A percentile compares a stretch with the other conserved stretches of the same genome.
Evolutionary conservation across 2,113 vertebrate genomes (phyloP).

Genomic region (Periophthalmodon schlosseri): DNA sequence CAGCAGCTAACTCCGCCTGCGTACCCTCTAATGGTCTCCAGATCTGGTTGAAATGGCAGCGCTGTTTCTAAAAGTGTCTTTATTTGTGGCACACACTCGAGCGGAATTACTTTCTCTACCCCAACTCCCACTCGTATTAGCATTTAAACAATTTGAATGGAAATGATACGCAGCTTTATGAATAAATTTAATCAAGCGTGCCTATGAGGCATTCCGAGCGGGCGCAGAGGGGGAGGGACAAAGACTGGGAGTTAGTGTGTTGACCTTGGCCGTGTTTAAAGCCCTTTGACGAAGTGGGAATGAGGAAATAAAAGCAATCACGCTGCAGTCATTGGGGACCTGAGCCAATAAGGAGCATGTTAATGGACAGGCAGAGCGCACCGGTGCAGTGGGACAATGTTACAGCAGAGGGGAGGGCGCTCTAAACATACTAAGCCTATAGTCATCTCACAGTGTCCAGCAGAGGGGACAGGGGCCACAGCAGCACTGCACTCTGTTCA

Average conservation of each 20-base stretch:
- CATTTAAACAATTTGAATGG: constrained; percentile 75
- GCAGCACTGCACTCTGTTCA: not conserved
- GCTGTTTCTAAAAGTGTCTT: constrained; percentile 18
- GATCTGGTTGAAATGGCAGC: not conserved
- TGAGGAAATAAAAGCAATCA: constrained; percentile 53
- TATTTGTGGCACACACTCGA: constrained; percentile 26
- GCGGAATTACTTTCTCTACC: constrained; percentile 13
- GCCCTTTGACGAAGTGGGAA: constrained; percentile 33
- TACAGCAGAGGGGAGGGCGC: not conserved
- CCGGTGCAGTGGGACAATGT: not conserved
- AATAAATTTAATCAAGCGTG: constrained; percentile 62
- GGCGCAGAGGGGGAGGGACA: constrained; percentile 15
- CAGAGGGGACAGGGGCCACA: not conserved
- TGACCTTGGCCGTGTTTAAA: constrained; percentile 58
- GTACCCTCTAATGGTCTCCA: not conserved
- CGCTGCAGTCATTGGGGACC: constrained; percentile 39
- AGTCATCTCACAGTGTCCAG: not conserved
- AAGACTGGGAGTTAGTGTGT: constrained; percentile 38
- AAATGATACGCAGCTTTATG: constrained; percentile 55
- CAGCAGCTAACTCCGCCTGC: not conserved
- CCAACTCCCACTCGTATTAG: constrained; percentile 53
- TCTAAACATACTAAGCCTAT: not conserved
- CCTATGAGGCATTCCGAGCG: constrained; percentile 50
- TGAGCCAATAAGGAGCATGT: constrained; percentile 44
- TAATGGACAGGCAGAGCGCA: constrained; percentile 33